Base-by-base conservation (phyloP, 2,888 invertebrate genomes). In the Disparrhopalites patrizii region DNA sequence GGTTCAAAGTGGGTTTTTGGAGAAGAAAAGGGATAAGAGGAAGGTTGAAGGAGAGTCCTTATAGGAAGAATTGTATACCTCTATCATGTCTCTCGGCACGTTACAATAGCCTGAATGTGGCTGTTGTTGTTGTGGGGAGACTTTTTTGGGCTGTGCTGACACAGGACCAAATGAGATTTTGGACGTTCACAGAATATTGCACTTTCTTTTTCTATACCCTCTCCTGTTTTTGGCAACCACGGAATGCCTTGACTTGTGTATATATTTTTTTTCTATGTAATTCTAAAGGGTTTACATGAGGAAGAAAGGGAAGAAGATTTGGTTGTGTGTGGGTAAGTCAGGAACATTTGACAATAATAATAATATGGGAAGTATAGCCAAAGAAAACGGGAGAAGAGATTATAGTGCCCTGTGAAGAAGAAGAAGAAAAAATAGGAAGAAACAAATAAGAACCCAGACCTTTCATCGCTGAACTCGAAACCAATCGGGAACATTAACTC, bases 201-300 rank as follows among this genome's bases (percentile, higher is more conserved):
- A 18, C 51, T n/a, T n/a, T n/a, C n/a, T n/a, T n/a, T n/a, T n/a
- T n/a, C n/a, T n/a, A n/a, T n/a, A n/a, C n/a, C n/a, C n/a, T n/a
- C n/a, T n/a, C n/a, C 61, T 61, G 61, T 51, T 61, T 50, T 61
- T 61, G 61, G 61, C 61, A 61, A 50, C n/a, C 20, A 50, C 23
- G 27, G 51, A 51, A 61, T 51, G 33, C 25, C 36, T 27, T 20
- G 30, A 7, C 5, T 15, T 33, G 33, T 31, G 7, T 18, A 28
- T 43, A 18, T 43, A 8, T 20, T 43, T 8, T 8, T 43, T 43
- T 18, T 15, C n/a, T 20, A 43, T 4, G 13, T 18, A 47, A 18
- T 23, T 43, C 20, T 43, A 15, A 36, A 13, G 13, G 13, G 13
- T 36, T 36, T 36, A 36, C 36, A 36, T 36, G 36, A 13, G 13